Conservation (phyloP, 2,113 vertebrate species). For the Callipepla squamata region DNA sequence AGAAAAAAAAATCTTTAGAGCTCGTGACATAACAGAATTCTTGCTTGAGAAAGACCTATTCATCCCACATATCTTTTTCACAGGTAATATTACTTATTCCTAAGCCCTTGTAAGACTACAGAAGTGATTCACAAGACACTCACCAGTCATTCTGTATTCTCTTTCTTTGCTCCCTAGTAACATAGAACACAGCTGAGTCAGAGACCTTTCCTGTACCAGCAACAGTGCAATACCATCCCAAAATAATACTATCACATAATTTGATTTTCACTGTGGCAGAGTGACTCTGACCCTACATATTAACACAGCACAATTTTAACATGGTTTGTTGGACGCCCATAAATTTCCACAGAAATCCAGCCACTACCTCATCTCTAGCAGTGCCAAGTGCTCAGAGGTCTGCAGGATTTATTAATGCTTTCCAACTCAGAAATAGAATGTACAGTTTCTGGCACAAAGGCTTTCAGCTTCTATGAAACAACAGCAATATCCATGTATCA, state of each 20-base stretch:
- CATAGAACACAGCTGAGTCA: neutral
- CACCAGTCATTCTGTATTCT: neutral
- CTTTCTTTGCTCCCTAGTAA: neutral
- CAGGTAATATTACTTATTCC: neutral
- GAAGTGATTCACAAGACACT: neutral
- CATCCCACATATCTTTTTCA: neutral
- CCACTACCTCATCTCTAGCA: constrained; percentile 26
- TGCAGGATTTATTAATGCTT: constrained; percentile 30
- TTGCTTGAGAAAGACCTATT: neutral
- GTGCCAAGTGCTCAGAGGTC: neutral
- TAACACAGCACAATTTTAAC: neutral
- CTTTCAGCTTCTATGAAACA: neutral
- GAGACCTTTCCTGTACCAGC: neutral
- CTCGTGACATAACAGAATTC: neutral
- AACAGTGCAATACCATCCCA: neutral
- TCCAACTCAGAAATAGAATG: neutral
- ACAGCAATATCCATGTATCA: neutral
- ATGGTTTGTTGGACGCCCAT: neutral
- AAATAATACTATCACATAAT: neutral
- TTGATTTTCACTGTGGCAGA: neutral
- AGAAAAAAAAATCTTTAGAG: neutral
- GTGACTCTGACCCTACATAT: neutral
- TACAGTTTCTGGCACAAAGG: neutral
- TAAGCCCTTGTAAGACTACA: neutral
- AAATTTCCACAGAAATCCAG: constrained; percentile 26